Base-by-base conservation (phyloP, 2,113 vertebrate species). In the Pterophyllum scalare region DNA sequence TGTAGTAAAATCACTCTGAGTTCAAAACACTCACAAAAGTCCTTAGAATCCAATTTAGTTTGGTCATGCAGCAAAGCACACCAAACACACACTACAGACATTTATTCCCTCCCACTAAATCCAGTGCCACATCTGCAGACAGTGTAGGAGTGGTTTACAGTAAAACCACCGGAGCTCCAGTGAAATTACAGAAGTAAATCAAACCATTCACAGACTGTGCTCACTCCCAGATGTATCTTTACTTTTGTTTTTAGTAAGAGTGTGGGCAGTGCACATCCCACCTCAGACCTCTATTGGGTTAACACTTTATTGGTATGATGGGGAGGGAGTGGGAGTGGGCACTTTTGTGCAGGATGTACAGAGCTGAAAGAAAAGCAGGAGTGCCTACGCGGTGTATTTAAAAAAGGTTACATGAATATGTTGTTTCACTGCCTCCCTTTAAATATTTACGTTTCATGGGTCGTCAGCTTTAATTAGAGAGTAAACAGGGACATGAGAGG, bases 91-190 rank as follows among this genome's bases (percentile, higher is more conserved):
- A 77, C 77, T 54, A 87, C 14, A 70, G 26, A 81, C 77, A 75
- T 26, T 40, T 43, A 28, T 56, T 62, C 81, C 84, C 78, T 77
- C 88, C 77, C 75, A 61, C 80, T 84, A 56, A 35, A 90, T 75
- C 82, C 60, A 82, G 81, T 76, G 85, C 87, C 91, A 94, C 94
- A 94, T 94, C 89, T 94, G 92, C 93, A 93, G 89, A 94, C 90
- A 67, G 80, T 87, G 92, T 93, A 90, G 93, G 91, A 93, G 94
- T 91, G 91, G 93, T 92, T 94, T 93, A 91, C 93, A 93, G 94
- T 93, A 93, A 94, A 94, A 92, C 91, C 87, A 86, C 92, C 70
- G 5, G 67, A 81, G 88, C 86, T 88, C 35, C 88, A 91, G 87
- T 80, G 77, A 89, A 94, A 94, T 92, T 92, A 92, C 90, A 94